Evolutionary conservation across 2,797 vertebrate species (phyloP).

Genomic region (Enteromius argenteus): DNA sequence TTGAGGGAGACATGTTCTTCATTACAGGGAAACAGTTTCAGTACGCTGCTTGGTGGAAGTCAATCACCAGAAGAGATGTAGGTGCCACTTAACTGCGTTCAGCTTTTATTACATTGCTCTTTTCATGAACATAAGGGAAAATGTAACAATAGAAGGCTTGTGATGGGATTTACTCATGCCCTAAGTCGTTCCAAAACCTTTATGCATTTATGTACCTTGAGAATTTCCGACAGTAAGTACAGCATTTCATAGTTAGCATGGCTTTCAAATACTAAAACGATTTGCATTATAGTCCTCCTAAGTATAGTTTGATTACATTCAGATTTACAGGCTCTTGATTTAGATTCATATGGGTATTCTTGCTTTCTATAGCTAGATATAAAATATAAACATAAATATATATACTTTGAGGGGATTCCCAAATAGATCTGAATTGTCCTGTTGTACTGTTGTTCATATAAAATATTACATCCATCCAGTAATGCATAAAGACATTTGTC

Average conservation of each 20-base stretch:
- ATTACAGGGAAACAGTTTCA: background rate
- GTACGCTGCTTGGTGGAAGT: slow-evolving; percentile 17
- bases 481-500: background rate
- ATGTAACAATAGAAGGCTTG: slow-evolving; percentile 14
- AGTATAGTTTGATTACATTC: background rate
- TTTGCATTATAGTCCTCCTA: background rate
- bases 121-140: background rate
- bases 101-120: slow-evolving; percentile 22
- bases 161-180: background rate
- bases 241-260: background rate
- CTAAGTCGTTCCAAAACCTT: background rate
- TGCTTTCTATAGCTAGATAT: background rate
- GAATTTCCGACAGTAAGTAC: background rate
- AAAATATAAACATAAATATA: background rate
- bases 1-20: slow-evolving; percentile 41
- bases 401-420: background rate
- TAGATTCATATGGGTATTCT: background rate
- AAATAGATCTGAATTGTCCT: background rate
- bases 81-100: background rate
- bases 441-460: background rate
- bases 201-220: background rate
- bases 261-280: background rate
- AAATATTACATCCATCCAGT: background rate
- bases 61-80: slow-evolving; percentile 15
- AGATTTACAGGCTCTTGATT: slow-evolving; percentile 1